phyloP scores from a whole-genome alignment of 2,888 invertebrate species.

The Dicyrtomina minuta region DNA sequence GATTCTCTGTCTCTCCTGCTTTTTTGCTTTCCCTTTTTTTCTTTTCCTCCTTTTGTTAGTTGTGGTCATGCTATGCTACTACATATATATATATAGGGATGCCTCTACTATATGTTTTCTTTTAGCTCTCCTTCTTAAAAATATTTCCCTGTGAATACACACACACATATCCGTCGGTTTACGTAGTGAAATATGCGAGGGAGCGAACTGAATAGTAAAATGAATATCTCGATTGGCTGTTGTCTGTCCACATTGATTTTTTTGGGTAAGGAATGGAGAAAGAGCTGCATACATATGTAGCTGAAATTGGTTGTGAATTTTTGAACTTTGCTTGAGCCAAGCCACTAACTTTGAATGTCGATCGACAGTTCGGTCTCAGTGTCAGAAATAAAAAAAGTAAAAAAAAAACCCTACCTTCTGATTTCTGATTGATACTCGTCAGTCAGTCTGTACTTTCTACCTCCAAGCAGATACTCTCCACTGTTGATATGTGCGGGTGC shows the following conservation, averaged over 20 bases:
- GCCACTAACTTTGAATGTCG: neutral
- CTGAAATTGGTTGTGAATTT: constrained; percentile 15
- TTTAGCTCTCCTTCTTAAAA: too few species aligned
- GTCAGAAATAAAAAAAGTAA: too few species aligned
- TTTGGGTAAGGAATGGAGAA: constrained; percentile 4
- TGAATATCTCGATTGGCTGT: constrained; percentile 27
- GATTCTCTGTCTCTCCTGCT: constrained; percentile 12
- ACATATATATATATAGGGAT: too few species aligned
- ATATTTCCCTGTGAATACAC: neutral
- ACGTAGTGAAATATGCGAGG: constrained; percentile 4
- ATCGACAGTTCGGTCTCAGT: neutral
- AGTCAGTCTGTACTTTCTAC: too few species aligned
- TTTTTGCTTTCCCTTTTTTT: neutral
- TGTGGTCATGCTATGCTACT: neutral
- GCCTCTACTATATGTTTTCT: too few species aligned
- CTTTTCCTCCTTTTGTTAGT: too few species aligned
- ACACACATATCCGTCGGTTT: neutral
- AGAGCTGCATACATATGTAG: too few species aligned
- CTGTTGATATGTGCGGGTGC: too few species aligned
- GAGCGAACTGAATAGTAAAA: too few species aligned
- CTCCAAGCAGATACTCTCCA: too few species aligned
- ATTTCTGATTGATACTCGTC: too few species aligned
- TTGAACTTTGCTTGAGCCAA: neutral
- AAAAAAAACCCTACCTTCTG: too few species aligned
- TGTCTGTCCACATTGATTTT: constrained; percentile 29